Evolutionary conservation across 2,797 vertebrate genomes (phyloP), one percentile per base, ranked within the genome.

Genomic region (Micrastur ruficollis): DNA sequence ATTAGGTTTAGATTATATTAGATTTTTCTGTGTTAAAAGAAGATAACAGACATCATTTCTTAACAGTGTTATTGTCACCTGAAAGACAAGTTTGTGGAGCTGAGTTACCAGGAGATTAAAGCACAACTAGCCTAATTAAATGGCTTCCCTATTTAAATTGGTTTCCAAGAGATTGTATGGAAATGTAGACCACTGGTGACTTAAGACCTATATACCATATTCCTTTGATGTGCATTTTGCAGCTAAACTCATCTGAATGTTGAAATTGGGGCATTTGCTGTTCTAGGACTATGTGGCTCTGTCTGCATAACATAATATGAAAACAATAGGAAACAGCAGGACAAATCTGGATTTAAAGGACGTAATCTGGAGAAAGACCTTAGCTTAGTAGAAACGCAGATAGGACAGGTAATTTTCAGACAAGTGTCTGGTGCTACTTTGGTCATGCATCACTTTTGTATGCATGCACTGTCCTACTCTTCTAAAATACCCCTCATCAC

Each of bases 91-190:
- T 87, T 62, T 66, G 82, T 63, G 73, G 49, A 81, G 73, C 65
- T 73, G 38, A 68, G 46, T 85, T 76, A 34, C 62, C 67, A 84
- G 89, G 42, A 87, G 56, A 67, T 63, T 67, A 78, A 93, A 81
- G 46, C 40, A 83, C 55, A 59, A 58, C 34, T 42, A 84, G 47
- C 32, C 61, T 90, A 94, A 82, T 90, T 76, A 90, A 91, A 83
- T 76, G 52, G 47, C 32, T 89, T 29, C 70, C 70, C 44, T 86
- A 47, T 72, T 83, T 71, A 91, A 89, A 92, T 23, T 55, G 42
- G 44, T 65, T 96, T 94, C 44, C 23, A 89, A 65, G n/a, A 81
- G 65, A 59, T 7, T 75, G 49, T 76, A 67, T 16, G 23, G 71
- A 88, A 86, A 84, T 50, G 38, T 38, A 94, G 36, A 86, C 36